A percentile compares a stretch with the other conserved stretches of the same genome.
Conservation (phyloP, 1,140 invertebrate genomes). For the Nymphalis io region DNA sequence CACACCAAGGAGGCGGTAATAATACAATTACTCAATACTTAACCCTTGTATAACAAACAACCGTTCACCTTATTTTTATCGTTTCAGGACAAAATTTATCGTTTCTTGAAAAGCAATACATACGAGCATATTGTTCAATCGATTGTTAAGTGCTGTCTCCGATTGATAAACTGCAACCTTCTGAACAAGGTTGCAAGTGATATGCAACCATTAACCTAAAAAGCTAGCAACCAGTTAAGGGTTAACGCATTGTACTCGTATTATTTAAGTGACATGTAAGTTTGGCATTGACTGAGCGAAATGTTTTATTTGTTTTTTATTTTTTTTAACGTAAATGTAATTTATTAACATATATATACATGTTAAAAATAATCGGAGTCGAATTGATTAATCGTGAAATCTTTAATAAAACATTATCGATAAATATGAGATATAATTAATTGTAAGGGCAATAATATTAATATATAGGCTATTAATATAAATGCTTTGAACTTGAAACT, state of each 20-base stretch:
- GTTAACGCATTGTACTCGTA: not conserved
- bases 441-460: too few species aligned
- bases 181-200: constrained; percentile 34
- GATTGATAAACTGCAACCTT: constrained; percentile 41
- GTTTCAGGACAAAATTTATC: constrained; percentile 3
- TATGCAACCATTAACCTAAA: constrained; percentile 43
- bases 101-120: constrained; percentile 4
- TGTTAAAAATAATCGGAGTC: too few species aligned
- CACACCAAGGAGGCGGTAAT: too few species aligned
- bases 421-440: too few species aligned
- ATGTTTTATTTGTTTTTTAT: not conserved
- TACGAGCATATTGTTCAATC: constrained; percentile 7
- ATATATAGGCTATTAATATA: too few species aligned
- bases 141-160: constrained; percentile 21
- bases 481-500: too few species aligned
- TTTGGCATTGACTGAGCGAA: not conserved
- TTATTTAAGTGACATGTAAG: too few species aligned
- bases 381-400: too few species aligned
- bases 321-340: not conserved
- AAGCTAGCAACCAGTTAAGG: constrained; percentile 18
- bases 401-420: too few species aligned
- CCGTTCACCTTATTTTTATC: not conserved
- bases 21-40: too few species aligned
- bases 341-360: too few species aligned
- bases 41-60: not conserved